Evolutionary conservation across 2,797 vertebrate species (phyloP).

Genomic region (Danio jaintianensis): DNA sequence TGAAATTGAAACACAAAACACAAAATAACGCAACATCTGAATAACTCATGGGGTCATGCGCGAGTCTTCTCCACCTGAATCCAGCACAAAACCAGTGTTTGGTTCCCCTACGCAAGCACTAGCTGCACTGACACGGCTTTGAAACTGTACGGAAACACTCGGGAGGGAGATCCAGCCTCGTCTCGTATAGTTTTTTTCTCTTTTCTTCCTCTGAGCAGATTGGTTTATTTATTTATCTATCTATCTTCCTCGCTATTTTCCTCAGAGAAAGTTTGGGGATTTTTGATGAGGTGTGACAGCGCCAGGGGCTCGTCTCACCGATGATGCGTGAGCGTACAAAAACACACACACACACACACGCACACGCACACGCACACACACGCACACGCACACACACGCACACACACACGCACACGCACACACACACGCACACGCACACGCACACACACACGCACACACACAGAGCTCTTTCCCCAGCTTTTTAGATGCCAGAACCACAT

Average conservation of each 20-base stretch:
- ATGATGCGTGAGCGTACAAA: slow-evolving; percentile 7
- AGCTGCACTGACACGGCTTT: slow-evolving; percentile 63
- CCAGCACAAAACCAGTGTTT: slow-evolving; percentile 67
- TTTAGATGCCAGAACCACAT: background rate
- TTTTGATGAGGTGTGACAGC: slow-evolving; percentile 70
- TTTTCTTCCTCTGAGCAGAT: slow-evolving; percentile 40
- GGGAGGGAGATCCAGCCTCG: slow-evolving; percentile 62
- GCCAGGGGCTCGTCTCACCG: slow-evolving; percentile 57
- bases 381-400: too few species aligned
- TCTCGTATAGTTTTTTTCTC: slow-evolving; percentile 60
- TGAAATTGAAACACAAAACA: too few species aligned
- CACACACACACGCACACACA: slow-evolving; percentile 19
- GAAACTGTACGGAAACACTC: slow-evolving; percentile 70
- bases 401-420: slow-evolving; percentile 14
- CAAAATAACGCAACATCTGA: slow-evolving; percentile 18
- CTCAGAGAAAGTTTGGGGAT: slow-evolving; percentile 60
- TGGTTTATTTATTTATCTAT: slow-evolving; percentile 68
- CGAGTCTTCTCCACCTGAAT: slow-evolving; percentile 62
- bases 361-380: background rate
- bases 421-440: slow-evolving; percentile 21
- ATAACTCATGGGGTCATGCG: slow-evolving; percentile 71
- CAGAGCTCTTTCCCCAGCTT: background rate
- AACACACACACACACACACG: background rate
- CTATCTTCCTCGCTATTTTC: slow-evolving; percentile 47
- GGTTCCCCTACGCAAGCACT: slow-evolving; percentile 30